Conservation (phyloP, 2,888 invertebrate genomes). For the Dynastes hyllus region DNA sequence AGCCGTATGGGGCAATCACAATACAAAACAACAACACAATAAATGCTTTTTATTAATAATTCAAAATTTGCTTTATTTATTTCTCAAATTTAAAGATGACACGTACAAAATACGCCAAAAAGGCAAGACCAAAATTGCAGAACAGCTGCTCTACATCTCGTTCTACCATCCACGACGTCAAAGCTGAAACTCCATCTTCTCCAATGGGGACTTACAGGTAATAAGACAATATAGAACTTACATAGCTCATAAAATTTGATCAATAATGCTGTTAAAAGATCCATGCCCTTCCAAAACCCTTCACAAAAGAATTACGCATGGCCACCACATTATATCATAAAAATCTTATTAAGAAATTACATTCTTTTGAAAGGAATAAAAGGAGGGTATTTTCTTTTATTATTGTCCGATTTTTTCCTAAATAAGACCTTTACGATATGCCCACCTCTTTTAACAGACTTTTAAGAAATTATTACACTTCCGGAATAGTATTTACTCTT, state of each 20-base stretch:
- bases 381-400: background rate
- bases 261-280: constrained; percentile 34
- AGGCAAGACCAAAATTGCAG: too few relatives aligned
- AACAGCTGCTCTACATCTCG: too few relatives aligned
- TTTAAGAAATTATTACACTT: background rate
- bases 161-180: too few relatives aligned
- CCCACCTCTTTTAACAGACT: constrained; percentile 45
- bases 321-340: constrained; percentile 45
- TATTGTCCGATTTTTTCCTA: background rate
- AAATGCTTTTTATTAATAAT: background rate
- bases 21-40: constrained; percentile 12
- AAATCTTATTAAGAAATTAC: constrained; percentile 13
- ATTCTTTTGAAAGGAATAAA: background rate
- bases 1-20: too few relatives aligned
- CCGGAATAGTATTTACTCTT: too few relatives aligned
- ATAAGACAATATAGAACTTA: background rate
- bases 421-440: constrained; percentile 18
- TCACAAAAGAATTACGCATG: constrained; percentile 19
- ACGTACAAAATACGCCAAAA: too few relatives aligned
- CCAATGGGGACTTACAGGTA: background rate
- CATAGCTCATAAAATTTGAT: too few relatives aligned
- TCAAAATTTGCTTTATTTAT: background rate
- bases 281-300: constrained; percentile 47
- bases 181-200: too few relatives aligned
- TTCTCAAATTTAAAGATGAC: background rate